Evolutionary conservation across 2,113 vertebrate species (phyloP), one percentile per base, ranked within the genome.

Genomic region (Nanorana parkeri): DNA sequence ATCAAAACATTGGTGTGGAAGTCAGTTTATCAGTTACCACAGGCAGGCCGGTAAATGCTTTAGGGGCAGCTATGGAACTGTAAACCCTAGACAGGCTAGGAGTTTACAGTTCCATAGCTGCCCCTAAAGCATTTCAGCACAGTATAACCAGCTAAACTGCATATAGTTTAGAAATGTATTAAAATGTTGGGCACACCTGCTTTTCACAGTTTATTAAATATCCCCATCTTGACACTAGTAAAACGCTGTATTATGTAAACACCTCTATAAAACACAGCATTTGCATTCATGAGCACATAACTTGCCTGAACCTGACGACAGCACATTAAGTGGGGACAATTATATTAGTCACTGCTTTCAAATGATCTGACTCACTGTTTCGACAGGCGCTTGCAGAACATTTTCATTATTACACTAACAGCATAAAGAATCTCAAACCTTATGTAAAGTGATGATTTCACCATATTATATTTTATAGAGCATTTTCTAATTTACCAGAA

Each of bases 361-460:
- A 21, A 80, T 80, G 66, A 71, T 77, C 28, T 80, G 67, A 80
- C 54, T 80, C 78, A 71, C 67, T 71, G 8, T 51, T 71, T 69
- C 32, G 60, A 58, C 61, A 28, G 66, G 21, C 36, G 41, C 67
- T 79, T 51, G 41, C 26, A 17, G 36, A 24, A 26, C 11, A 13
- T 41, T 79, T 71, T 23, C 29, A 68, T 69, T 32, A 71, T 51
- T 80, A 13, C 21, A 19, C 54, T 68, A 58, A 41, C 28, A 80
- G 32, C 55, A 21, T 26, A 21, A 61, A 21, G 36, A 21, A 79
- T 65, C 20, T 24, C 21, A 29, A 79, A 19, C 17, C 24, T 71
- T 26, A 80, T 63, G 16, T 19, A 41, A 58, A 79, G 23, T 28
- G 26, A 68, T 69, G 54, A 17, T 51, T 68, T 55, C 17, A 47